Percentiles rank a stretch among this genome's conserved stretches.
Conservation (phyloP, 1,140 invertebrate genomes). For the Bombyx mori region DNA sequence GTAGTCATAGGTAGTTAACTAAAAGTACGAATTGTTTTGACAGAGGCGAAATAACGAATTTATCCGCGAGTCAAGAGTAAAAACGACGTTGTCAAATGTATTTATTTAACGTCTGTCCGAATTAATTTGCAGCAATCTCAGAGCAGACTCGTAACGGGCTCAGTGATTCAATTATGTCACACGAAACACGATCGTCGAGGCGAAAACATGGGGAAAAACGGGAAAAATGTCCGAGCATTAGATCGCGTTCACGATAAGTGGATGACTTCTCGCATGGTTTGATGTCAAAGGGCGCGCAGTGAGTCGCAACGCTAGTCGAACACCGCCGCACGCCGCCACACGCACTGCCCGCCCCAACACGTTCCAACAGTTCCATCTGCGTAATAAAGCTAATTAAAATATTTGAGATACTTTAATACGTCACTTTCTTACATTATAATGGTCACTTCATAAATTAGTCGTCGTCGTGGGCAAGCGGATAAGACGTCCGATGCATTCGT, state of each 20-base stretch:
- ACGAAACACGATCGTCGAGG: conserved; percentile 44
- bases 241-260: conserved; percentile 63
- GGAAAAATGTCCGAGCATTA: conserved; percentile 58
- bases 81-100: conserved; percentile 5
- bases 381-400: too few relatives aligned
- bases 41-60: too few relatives aligned
- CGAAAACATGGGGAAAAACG: conserved; percentile 63
- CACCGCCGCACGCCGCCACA: conserved; percentile 2
- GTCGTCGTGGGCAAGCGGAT: too few relatives aligned
- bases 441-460: not conserved
- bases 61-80: not conserved
- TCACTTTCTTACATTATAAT: not conserved
- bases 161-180: conserved; percentile 64
- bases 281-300: conserved; percentile 54
- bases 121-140: conserved; percentile 52
- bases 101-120: conserved; percentile 37
- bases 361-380: too few relatives aligned
- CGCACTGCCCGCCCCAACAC: not conserved
- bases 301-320: conserved; percentile 30
- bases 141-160: conserved; percentile 25
- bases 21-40: conserved; percentile 1
- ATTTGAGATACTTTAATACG: too few relatives aligned
- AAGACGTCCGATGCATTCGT: too few relatives aligned
- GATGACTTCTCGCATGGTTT: conserved; percentile 66
- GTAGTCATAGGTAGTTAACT: not conserved